A percentile compares a stretch with the other conserved stretches of the same genome.
Evolutionary conservation across 2,113 vertebrate genomes (phyloP).

Genomic region (Chloropsis cyanopogon): DNA sequence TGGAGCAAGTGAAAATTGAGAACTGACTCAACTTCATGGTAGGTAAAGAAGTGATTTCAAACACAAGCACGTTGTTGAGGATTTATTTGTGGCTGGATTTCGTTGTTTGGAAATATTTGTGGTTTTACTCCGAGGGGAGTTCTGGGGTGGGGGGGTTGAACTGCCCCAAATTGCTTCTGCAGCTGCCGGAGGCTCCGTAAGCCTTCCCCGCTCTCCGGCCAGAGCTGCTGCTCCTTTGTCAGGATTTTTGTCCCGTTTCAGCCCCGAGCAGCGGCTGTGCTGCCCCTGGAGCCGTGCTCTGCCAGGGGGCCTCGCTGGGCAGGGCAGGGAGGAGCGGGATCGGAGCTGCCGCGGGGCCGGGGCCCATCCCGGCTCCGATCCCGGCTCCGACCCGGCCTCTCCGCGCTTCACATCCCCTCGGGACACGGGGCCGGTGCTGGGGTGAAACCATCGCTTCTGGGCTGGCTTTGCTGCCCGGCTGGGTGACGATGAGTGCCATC

Average conservation of each 20-base stretch:
- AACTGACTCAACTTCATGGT: neutral
- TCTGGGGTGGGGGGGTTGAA: accelerated
- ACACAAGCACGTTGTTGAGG: neutral
- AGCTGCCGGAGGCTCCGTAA: neutral
- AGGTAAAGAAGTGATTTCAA: neutral
- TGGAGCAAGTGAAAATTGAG: neutral
- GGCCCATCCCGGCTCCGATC: neutral
- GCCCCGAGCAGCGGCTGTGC: neutral
- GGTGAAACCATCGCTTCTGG: no score
- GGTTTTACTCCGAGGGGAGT: neutral
- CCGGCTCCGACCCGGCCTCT: accelerated
- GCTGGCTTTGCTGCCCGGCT: neutral
- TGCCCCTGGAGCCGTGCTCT: neutral
- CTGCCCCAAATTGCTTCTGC: neutral
- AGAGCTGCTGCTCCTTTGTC: neutral
- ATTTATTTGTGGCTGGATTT: neutral
- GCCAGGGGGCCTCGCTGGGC: neutral
- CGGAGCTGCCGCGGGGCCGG: neutral
- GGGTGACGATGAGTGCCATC: neutral
- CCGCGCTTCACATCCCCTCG: neutral
- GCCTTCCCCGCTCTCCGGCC: neutral
- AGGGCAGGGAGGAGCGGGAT: neutral
- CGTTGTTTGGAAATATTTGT: neutral
- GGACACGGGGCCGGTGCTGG: neutral
- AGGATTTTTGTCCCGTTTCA: neutral